Conservation (phyloP, 2,888 invertebrate species). For the Drosophila acutilabella region DNA sequence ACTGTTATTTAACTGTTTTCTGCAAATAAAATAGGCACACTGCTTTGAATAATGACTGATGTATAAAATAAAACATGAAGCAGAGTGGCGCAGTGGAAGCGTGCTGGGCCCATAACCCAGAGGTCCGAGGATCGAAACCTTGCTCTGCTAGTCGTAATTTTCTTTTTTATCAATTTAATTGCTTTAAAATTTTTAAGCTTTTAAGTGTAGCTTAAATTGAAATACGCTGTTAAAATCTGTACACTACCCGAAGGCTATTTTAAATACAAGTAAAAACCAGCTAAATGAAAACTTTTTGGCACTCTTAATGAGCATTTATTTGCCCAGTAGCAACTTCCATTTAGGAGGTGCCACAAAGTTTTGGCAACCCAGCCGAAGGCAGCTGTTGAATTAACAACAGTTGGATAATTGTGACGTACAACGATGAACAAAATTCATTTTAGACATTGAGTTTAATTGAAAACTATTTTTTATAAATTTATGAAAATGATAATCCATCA, state of each 20-base stretch:
- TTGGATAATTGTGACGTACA: background rate
- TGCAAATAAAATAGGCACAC: too few species aligned
- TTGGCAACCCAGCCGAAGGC: conserved; percentile 16
- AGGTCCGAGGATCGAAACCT: conserved; percentile 49
- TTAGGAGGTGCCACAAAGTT: conserved; percentile 29
- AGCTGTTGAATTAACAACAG: conserved; percentile 9
- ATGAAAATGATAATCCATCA: background rate
- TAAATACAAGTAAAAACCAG: conserved; percentile 4
- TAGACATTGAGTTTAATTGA: background rate
- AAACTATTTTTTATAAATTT: background rate
- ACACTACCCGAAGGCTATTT: conserved; percentile 1
- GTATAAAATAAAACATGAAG: background rate
- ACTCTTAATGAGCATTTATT: conserved; percentile 28
- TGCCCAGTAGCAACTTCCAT: conserved; percentile 14
- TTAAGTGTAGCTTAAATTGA: background rate
- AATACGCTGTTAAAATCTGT: background rate
- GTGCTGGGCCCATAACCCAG: conserved; percentile 49
- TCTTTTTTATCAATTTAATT: conserved; percentile 1
- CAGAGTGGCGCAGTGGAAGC: conserved; percentile 40
- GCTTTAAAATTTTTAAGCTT: background rate
- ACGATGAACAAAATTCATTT: conserved; percentile 1
- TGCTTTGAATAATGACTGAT: background rate
- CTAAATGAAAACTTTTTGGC: conserved; percentile 16
- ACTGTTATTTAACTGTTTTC: background rate
- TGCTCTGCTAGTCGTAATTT: conserved; percentile 14